Percentiles rank a stretch among this genome's conserved stretches.
These are phyloP conservation scores for Meiosimyza decipiens DNA, from an alignment of 2,888 invertebrate species.

Conservation along the genomic window DNA sequence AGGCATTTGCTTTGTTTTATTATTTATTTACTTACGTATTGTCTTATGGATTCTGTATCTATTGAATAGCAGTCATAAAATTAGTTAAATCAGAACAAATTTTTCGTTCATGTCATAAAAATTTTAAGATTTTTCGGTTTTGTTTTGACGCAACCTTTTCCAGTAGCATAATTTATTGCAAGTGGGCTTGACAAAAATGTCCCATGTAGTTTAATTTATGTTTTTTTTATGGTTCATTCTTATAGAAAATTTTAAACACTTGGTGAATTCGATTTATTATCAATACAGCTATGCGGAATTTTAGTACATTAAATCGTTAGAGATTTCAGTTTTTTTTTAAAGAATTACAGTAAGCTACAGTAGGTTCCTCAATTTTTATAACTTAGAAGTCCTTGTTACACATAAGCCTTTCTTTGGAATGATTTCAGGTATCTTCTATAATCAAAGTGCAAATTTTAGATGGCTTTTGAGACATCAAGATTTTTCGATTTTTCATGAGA, in stretches of 20 bases:
- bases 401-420: too few relatives aligned
- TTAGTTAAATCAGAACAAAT: constrained; percentile 18
- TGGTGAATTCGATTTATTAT: neutral
- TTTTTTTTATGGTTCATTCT: constrained; percentile 5
- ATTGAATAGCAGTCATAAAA: neutral
- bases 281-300: too few relatives aligned
- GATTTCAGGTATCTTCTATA: too few relatives aligned
- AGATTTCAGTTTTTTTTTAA: too few relatives aligned
- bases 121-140: neutral
- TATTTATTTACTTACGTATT: neutral
- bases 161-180: constrained; percentile 5
- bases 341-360: too few relatives aligned
- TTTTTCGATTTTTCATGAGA: too few relatives aligned
- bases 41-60: neutral
- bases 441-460: too few relatives aligned
- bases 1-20: constrained; percentile 1
- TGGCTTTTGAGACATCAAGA: too few relatives aligned
- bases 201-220: constrained; percentile 1
- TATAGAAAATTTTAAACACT: neutral
- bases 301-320: too few relatives aligned
- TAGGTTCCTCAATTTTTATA: too few relatives aligned
- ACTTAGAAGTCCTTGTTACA: too few relatives aligned
- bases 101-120: constrained; percentile 11
- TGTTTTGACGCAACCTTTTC: constrained; percentile 19
- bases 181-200: neutral